These are phyloP conservation scores for Poecilus cupreus DNA, from an alignment of 2,888 invertebrate species.

Conservation along the genomic window DNA sequence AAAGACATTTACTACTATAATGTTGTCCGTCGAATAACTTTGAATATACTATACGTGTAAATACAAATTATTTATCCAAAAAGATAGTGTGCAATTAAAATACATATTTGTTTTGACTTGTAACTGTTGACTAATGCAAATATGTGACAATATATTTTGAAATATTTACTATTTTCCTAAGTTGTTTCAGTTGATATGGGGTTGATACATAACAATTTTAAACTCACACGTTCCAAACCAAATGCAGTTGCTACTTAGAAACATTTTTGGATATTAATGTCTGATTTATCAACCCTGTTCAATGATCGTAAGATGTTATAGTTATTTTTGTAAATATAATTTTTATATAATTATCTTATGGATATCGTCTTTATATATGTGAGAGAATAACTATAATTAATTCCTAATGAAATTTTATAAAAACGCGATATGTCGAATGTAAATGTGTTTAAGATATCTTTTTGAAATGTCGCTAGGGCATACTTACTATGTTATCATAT, in stretches of 20 bases:
- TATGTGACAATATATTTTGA: constrained; percentile 9
- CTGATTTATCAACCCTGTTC: background rate
- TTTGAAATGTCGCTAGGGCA: constrained; percentile 42
- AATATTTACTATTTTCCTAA: background rate
- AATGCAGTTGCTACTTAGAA: background rate
- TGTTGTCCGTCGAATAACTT: background rate
- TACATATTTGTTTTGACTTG: background rate
- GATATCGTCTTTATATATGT: constrained; percentile 41
- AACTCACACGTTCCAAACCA: background rate
- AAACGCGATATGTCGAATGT: constrained; percentile 37
- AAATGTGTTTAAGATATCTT: constrained; percentile 40
- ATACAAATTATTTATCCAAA: constrained; percentile 28
- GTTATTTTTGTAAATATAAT: constrained; percentile 20
- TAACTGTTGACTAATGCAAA: constrained; percentile 1
- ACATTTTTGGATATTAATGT: background rate
- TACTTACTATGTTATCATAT: constrained; percentile 34
- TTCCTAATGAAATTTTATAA: background rate
- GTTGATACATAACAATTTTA: background rate
- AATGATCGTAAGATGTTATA: background rate
- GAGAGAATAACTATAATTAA: constrained; percentile 22
- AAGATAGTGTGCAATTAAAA: background rate
- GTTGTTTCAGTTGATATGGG: background rate
- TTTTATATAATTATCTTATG: constrained; percentile 19
- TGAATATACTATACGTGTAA: constrained; percentile 25
- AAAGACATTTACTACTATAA: constrained; percentile 14